Base-by-base conservation (phyloP, 2,113 vertebrate genomes). In the Cichladusa arquata region DNA sequence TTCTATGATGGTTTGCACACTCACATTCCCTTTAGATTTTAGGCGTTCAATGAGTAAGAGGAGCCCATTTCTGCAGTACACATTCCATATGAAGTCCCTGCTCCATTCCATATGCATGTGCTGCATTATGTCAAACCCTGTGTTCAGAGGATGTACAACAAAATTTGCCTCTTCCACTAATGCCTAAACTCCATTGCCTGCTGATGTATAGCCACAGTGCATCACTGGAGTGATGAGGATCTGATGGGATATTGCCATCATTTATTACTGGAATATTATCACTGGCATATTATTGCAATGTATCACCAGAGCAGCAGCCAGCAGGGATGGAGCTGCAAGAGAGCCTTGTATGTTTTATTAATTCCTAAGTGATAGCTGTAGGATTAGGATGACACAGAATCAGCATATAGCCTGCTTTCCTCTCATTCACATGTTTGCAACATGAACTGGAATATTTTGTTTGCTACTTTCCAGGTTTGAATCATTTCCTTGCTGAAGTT, bases 261-360 rank as follows among this genome's bases (percentile, higher is more conserved):
- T 96, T 95, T 96, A 95, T 95, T 97, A 93, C 83, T 84, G 67
- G 64, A 96, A 94, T 95, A 97, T 91, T 90, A 96, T 95, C 95
- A 77, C 94, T 91, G 92, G 83, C 90, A 91, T 97, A 96, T 97
- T 96, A 97, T 97, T 89, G 88, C 95, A 92, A 94, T 95, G 95
- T 86, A 96, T 96, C 95, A 95, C 86, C 78, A 65, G 80, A 83
- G 92, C 94, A 91, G 94, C 92, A 97, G 94, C 79, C 89, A 93
- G 94, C 81, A 89, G 91, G 92, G 90, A 73, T 38, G 50, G 24
- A 92, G 77, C 88, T 94, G 81, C 65, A 83, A 86, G 73, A 91
- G 26, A 92, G 64, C 51, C 77, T 26, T 47, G n/a, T 34, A 73
- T 86, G 69, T 95, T 95, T 90, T 95, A 88, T 92, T 97, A 88